A percentile compares a stretch with the other conserved stretches of the same genome.
phyloP scores from a whole-genome alignment of 37 sponge, comb jelly and placozoan species.

The Geodia barretti region DNA sequence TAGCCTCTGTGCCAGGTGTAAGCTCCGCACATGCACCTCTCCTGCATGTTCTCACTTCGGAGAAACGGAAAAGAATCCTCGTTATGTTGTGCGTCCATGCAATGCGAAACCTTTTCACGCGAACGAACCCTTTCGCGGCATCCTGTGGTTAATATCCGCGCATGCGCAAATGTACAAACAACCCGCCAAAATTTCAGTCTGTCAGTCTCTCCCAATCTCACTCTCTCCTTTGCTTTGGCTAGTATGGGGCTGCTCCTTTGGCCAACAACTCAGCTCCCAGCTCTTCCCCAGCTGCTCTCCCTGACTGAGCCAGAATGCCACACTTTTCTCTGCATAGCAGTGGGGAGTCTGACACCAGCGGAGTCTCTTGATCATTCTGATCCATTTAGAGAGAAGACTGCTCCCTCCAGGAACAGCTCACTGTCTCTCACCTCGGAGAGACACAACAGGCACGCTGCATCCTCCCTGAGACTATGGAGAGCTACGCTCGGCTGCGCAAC shows the following conservation, averaged over 20 bases:
- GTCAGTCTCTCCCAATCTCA: not conserved
- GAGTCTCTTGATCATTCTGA: conserved; percentile 47
- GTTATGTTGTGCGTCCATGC: not conserved
- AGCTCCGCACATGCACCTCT: not conserved
- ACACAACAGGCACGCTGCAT: conserved; percentile 94
- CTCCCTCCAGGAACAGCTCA: conserved; percentile 57
- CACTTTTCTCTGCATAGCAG: not conserved
- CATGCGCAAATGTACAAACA: not conserved
- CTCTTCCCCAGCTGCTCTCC: conserved; percentile 37
- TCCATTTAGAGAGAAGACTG: conserved; percentile 91
- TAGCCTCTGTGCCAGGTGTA: not conserved
- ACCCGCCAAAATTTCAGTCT: not conserved
- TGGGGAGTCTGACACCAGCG: conserved; percentile 8
- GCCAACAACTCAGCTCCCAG: conserved; percentile 42
- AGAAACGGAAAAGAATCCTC: not conserved
- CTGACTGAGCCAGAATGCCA: not conserved
- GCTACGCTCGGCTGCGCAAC: conserved; percentile 84
- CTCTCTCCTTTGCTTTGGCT: conserved; percentile 46
- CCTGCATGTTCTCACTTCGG: not conserved
- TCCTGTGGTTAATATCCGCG: not conserved
- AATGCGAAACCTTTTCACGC: not conserved
- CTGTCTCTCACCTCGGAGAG: not conserved
- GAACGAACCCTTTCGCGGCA: not conserved
- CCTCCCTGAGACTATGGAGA: conserved; percentile 81
- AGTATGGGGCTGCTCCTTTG: conserved; percentile 66